Evolutionary conservation across 2,888 invertebrate species (phyloP).

Genomic region (Melinaea marsaeus): DNA sequence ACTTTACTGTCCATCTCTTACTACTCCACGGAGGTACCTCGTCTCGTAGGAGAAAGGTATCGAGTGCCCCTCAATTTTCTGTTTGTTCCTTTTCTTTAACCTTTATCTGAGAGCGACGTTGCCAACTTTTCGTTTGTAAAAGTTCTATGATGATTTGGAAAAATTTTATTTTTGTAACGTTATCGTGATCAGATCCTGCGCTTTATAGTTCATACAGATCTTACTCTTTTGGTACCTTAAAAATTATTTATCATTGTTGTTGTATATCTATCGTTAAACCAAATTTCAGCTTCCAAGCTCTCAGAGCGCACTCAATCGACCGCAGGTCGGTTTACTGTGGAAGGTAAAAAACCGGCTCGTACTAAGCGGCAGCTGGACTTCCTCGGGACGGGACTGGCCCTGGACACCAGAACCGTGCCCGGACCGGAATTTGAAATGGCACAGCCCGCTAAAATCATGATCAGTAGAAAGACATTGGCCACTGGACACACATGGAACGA

Average conservation of each 20-base stretch:
- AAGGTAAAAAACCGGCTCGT: slow-evolving; percentile 52
- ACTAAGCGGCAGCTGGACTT: slow-evolving; percentile 67
- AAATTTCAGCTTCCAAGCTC: slow-evolving; percentile 54
- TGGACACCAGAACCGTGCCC: slow-evolving; percentile 48
- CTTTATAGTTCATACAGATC: neutral
- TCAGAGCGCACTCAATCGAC: slow-evolving; percentile 60
- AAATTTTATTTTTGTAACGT: too few species aligned
- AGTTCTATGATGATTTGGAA: too few species aligned
- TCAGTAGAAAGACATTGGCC: slow-evolving; percentile 68
- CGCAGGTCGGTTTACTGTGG: slow-evolving; percentile 49
- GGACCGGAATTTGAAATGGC: slow-evolving; percentile 60
- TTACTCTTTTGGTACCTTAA: neutral
- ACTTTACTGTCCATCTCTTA: neutral
- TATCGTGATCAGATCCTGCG: too few species aligned
- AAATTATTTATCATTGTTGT: too few species aligned
- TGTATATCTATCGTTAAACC: neutral
- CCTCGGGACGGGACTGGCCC: slow-evolving; percentile 54
- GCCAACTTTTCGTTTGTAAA: too few species aligned
- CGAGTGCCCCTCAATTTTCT: too few species aligned
- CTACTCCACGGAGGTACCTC: neutral
- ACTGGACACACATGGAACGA: slow-evolving; percentile 74
- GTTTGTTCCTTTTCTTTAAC: too few species aligned
- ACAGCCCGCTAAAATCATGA: slow-evolving; percentile 69
- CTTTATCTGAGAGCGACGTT: too few species aligned
- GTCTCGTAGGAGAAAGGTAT: too few species aligned